phyloP scores from a whole-genome alignment of 1,140 invertebrate species.

The Drosophila bifasciata region DNA sequence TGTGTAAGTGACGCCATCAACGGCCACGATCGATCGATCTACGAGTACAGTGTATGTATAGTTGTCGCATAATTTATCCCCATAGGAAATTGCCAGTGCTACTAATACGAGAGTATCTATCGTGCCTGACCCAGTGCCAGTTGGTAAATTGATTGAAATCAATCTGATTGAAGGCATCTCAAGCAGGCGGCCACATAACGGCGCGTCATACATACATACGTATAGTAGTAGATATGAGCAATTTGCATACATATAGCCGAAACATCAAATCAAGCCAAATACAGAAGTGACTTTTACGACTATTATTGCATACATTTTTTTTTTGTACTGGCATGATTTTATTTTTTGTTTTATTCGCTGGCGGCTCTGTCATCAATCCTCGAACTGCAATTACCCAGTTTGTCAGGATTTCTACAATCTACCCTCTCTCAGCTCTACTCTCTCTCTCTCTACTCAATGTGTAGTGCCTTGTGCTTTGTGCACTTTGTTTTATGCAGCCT shows the following conservation, averaged over 20 bases:
- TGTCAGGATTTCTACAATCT: slow-evolving; percentile 11
- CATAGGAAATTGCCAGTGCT: slow-evolving; percentile 65
- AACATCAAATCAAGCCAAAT: slow-evolving; percentile 15
- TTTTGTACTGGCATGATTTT: background rate
- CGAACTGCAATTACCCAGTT: slow-evolving; percentile 45
- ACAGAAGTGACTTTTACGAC: slow-evolving; percentile 21
- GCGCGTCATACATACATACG: slow-evolving; percentile 4
- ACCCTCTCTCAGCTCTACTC: background rate
- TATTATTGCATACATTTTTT: too few relatives aligned
- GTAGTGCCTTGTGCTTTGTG: background rate
- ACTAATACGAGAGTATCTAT: slow-evolving; percentile 51
- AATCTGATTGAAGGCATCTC: slow-evolving; percentile 19
- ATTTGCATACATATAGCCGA: slow-evolving; percentile 26
- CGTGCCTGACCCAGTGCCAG: slow-evolving; percentile 67
- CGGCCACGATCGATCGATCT: slow-evolving; percentile 13
- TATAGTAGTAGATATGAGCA: slow-evolving; percentile 9
- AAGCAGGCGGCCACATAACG: slow-evolving; percentile 18
- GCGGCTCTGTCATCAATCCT: slow-evolving; percentile 64
- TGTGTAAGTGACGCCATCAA: slow-evolving; percentile 75
- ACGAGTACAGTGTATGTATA: slow-evolving; percentile 36
- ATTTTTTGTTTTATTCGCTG: slow-evolving; percentile 8
- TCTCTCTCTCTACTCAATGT: too few relatives aligned
- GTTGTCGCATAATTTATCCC: slow-evolving; percentile 71
- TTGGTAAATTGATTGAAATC: slow-evolving; percentile 64
- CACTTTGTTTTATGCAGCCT: slow-evolving; percentile 45